phyloP scores from a whole-genome alignment of 2,888 invertebrate genomes.

The Congeria kusceri region DNA sequence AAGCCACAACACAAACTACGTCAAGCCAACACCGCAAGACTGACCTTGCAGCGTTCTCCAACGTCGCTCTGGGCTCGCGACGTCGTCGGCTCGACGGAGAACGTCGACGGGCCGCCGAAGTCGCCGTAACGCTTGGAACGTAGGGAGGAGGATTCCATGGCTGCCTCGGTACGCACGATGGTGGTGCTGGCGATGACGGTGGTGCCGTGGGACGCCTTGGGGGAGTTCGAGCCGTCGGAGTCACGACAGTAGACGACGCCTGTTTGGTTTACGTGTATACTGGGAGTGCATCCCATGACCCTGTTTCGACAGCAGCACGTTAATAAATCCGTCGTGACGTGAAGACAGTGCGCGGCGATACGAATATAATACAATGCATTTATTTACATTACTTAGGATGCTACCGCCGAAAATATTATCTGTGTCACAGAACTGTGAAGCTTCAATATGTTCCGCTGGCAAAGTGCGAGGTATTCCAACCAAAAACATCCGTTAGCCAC shows the following conservation, averaged over 20 bases:
- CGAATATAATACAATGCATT: too few relatives aligned
- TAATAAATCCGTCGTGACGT: slow-evolving; percentile 43
- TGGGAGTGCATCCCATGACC: slow-evolving; percentile 84
- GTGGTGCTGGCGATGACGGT: slow-evolving; percentile 63
- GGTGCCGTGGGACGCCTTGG: slow-evolving; percentile 70
- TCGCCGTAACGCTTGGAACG: slow-evolving; percentile 30
- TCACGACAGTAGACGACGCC: slow-evolving; percentile 83
- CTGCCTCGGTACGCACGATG: slow-evolving; percentile 57
- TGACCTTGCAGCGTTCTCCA: too few relatives aligned
- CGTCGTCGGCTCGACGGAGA: not conserved
- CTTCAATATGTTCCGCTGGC: too few relatives aligned
- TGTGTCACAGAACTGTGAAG: too few relatives aligned
- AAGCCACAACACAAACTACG: too few relatives aligned
- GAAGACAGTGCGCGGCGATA: not conserved
- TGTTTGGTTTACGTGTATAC: slow-evolving; percentile 83
- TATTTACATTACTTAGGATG: too few relatives aligned
- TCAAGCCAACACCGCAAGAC: too few relatives aligned
- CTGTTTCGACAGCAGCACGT: slow-evolving; percentile 38
- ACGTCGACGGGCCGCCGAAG: not conserved
- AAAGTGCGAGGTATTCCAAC: too few relatives aligned
- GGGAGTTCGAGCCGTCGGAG: slow-evolving; percentile 80
- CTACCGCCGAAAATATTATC: too few relatives aligned
- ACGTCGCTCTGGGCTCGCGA: too few relatives aligned
- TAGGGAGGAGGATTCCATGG: slow-evolving; percentile 46
- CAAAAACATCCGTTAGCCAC: too few relatives aligned